Conservation (phyloP, 2,797 vertebrate genomes). For the Hippopotamyrus pictus region DNA sequence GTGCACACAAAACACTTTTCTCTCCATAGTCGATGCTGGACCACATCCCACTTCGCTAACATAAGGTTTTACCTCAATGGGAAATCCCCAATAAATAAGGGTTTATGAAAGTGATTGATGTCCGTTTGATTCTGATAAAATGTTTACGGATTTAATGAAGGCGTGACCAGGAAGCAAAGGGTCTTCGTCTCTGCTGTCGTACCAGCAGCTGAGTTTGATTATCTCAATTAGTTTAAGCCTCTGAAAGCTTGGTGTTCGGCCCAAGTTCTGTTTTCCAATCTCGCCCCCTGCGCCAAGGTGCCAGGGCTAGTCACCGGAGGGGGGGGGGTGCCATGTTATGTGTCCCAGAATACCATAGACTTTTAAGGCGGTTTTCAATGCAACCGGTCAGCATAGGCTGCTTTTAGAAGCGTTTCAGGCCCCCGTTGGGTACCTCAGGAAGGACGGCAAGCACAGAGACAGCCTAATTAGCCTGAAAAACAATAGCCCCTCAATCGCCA, state of each 20-base stretch:
- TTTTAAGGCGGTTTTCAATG: slow-evolving; percentile 67
- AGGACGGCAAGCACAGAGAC: slow-evolving; percentile 48
- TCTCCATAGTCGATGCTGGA: neutral
- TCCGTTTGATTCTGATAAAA: neutral
- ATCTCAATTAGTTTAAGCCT: slow-evolving; percentile 41
- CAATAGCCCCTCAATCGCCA: slow-evolving; percentile 71
- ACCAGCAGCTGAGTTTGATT: slow-evolving; percentile 29
- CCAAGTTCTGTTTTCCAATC: neutral
- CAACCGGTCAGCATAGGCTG: slow-evolving; percentile 48
- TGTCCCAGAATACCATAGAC: slow-evolving; percentile 64
- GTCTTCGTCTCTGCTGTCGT: neutral
- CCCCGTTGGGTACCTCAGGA: slow-evolving; percentile 45
- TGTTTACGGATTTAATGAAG: neutral
- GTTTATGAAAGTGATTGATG: neutral
- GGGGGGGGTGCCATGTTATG: slow-evolving; percentile 50
- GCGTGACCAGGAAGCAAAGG: too few species aligned
- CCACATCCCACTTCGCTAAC: neutral
- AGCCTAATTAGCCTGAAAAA: slow-evolving; percentile 76
- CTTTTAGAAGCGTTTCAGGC: slow-evolving; percentile 62
- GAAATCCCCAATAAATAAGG: neutral
- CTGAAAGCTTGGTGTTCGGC: neutral
- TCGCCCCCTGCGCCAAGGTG: neutral
- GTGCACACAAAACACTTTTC: neutral
- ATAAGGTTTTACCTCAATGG: neutral
- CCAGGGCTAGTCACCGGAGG: slow-evolving; percentile 48